Evolutionary conservation across 2,888 invertebrate genomes (phyloP).

Genomic region (Protonemura montana): DNA sequence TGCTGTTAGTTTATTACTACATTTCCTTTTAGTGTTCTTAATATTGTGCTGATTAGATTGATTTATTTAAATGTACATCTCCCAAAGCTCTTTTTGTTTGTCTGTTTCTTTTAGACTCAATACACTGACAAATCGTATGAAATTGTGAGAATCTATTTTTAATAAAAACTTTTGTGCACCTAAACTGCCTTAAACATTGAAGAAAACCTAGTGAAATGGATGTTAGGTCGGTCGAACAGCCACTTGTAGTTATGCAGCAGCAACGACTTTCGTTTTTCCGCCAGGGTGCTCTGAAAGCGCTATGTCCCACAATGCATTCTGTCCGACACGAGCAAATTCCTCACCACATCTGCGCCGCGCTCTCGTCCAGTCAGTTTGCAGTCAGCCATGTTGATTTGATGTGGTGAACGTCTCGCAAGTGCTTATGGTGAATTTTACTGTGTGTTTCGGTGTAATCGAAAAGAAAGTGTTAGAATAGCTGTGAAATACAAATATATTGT

Average conservation of each 20-base stretch:
- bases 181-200: no score
- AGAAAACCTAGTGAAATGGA: no score
- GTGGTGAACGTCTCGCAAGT: slow-evolving; percentile 36
- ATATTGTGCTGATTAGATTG: no score
- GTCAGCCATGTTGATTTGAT: slow-evolving; percentile 47
- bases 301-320: slow-evolving; percentile 5
- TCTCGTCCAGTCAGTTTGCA: background rate
- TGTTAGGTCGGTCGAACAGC: background rate
- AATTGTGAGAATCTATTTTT: no score
- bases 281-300: background rate
- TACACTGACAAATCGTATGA: no score
- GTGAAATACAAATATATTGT: slow-evolving; percentile 21
- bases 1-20: no score
- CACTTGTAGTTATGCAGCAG: background rate
- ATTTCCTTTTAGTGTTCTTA: no score
- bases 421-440: slow-evolving; percentile 44
- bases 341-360: background rate
- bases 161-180: no score
- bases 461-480: slow-evolving; percentile 44
- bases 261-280: background rate
- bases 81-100: no score
- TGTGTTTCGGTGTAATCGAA: slow-evolving; percentile 40
- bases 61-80: no score
- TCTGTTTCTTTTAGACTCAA: no score
- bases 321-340: slow-evolving; percentile 7